Evolutionary conservation across 2,113 vertebrate species (phyloP), one percentile per base, ranked within the genome.

Genomic region (Merops nubicus): DNA sequence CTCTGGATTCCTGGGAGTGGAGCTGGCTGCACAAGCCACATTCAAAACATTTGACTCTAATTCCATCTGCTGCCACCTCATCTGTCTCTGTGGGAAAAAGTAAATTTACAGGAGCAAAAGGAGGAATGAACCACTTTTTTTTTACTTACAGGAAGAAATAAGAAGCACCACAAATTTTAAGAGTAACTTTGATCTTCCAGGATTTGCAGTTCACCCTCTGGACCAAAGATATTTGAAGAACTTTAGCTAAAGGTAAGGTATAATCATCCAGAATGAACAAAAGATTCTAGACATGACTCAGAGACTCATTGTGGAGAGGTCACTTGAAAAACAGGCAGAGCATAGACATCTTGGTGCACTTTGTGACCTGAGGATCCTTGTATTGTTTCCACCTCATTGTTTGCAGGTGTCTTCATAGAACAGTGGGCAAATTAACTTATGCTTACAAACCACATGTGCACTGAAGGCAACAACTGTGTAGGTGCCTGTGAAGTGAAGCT

Each of bases 11-110:
- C 76, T 77, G 43, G 80, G 54, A 86, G 63, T 11, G 5, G 42
- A 92, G 33, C 42, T 91, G 83, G 64, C 92, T 96, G 56, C 34
- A 54, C 34, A 87, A 67, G 33, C 68, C 19, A 54, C 47, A 42
- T 79, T 70, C 81, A 91, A 94, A 86, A 62, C 3, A 4, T 72
- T 91, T 81, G 73, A 70, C 65, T 88, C 86, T 86, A 54, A 92
- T 86, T 93, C 64, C 9, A 23, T 96, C 84, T 89, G 50, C 74
- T 85, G 67, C 31, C 89, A 94, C 87, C 60, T 94, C 83, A 82
- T 86, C 53, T 81, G 15, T 93, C 73, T 95, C n/a, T n/a, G 70
- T 29, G 28, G 72, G 82, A 96, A 93, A 68, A 86, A 53, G 31
- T 5, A 94, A 92, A 92, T 86, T 70, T 67, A 78, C 36, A 72